Evolutionary conservation across 2,888 invertebrate species (phyloP).

Genomic region (Margaritifera margaritifera): DNA sequence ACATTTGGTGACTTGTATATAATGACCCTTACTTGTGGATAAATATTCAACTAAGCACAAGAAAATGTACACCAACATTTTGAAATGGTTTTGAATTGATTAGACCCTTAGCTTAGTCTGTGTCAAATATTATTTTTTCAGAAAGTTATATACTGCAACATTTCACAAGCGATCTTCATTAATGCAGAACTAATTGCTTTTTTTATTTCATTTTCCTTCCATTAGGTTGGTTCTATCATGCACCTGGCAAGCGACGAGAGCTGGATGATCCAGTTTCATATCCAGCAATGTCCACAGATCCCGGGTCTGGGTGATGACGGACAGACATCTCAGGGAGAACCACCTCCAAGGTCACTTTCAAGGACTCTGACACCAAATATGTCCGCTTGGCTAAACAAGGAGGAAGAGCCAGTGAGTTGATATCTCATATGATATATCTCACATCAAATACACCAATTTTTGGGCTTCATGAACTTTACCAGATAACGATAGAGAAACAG

Average conservation of each 20-base stretch:
- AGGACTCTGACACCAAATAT: constrained; percentile 68
- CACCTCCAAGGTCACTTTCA: constrained; percentile 44
- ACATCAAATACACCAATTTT: too few species aligned
- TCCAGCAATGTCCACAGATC: constrained; percentile 68
- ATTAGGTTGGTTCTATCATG: constrained; percentile 71
- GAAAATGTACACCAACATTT: too few species aligned
- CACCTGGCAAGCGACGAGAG: constrained; percentile 54
- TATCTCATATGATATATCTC: background rate
- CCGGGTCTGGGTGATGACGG: constrained; percentile 62
- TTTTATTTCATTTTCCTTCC: constrained; percentile 8
- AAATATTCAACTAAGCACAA: too few species aligned
- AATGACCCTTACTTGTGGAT: too few species aligned
- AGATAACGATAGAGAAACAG: too few species aligned
- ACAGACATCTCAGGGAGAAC: constrained; percentile 37
- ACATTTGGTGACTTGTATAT: too few species aligned
- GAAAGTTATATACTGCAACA: too few species aligned
- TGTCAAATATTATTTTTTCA: too few species aligned
- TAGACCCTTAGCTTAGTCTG: too few species aligned
- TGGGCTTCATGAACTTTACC: too few species aligned
- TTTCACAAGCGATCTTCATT: background rate
- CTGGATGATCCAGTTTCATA: constrained; percentile 45
- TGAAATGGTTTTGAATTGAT: too few species aligned
- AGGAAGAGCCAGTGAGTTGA: constrained; percentile 62
- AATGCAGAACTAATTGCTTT: background rate
- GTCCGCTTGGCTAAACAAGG: constrained; percentile 69